A percentile compares a stretch with the other conserved stretches of the same genome.
Conservation (phyloP, 2,797 vertebrate species). For the Nothura maculosa region DNA sequence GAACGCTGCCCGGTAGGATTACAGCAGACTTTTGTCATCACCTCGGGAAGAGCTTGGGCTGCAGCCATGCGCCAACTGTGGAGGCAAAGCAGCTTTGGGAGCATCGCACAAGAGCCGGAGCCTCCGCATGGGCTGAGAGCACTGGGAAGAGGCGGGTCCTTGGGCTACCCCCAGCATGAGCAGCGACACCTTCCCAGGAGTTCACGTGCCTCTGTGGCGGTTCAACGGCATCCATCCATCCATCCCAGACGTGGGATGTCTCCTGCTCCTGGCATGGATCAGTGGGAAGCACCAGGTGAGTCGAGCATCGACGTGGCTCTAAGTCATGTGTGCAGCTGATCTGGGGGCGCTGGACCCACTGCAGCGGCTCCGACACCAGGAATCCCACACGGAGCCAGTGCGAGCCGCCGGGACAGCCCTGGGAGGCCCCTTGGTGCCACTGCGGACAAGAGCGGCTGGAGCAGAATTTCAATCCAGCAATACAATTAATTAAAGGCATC, state of each 20-base stretch:
- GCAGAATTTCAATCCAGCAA: not conserved
- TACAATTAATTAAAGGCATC: not conserved
- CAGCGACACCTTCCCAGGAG: not conserved
- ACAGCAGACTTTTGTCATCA: not conserved
- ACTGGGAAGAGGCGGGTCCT: not conserved
- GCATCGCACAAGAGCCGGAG: not conserved
- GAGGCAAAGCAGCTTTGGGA: not conserved
- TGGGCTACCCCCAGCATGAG: accelerated
- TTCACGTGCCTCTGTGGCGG: accelerated
- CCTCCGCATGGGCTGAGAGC: not conserved
- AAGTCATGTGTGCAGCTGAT: accelerated
- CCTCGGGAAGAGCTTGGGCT: not conserved
- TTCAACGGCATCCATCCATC: accelerated
- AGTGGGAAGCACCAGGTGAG: not conserved
- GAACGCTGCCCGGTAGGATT: not conserved
- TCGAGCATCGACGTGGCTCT: not conserved
- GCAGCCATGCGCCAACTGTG: not conserved
- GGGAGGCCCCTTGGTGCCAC: no score
- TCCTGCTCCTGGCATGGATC: not conserved
- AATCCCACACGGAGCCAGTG: no score
- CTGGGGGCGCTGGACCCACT: no score
- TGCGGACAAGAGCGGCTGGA: not conserved
- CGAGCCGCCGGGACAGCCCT: no score
- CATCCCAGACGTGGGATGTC: accelerated
- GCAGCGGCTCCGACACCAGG: no score